Base-by-base conservation (phyloP, 2,113 vertebrate species). In the Micromys minutus region DNA sequence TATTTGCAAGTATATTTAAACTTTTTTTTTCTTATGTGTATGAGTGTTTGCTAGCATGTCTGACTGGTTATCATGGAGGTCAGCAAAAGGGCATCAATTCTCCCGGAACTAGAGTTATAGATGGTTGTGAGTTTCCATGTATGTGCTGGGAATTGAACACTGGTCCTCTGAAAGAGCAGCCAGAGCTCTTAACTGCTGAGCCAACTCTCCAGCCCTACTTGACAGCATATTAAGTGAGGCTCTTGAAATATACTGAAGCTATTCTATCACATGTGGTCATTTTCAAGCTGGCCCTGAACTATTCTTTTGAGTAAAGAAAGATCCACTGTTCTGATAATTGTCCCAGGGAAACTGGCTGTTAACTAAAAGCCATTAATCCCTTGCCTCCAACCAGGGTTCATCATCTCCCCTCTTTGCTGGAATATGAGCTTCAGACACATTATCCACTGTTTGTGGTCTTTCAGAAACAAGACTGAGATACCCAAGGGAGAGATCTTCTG, bases 361-460 rank as follows among this genome's bases (percentile, higher is more conserved):
- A 47, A 50, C 17, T 90, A 72, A 92, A 90, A 90, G 55, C 81
- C 29, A 63, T 89, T 71, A 69, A 1, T 65, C 31, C 21, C 42
- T 90, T 91, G 36, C 74, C 93, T 95, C 79, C 42, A 81, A 5
- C 24, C 65, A 76, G 2, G 5, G 52, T 55, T 94, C 42, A 39
- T 86, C 36, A 59, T 65, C 87, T 79, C 63, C n/a, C 29, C 7
- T 89, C 21, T 72, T 71, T 77, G 83, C 50, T 86, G 87, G 52
- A 84, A 31, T 63, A 0, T 91, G 81, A 85, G 57, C 45, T 74
- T 93, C 92, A 85, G 75, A 91, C 47, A 86, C 31, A 76, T 17
- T 81, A 50, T 80, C 34, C 90, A 29, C 12, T 93, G 90, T 95
- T 83, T 94, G 74, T 89, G 52, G 79, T 77, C 45, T 67, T 47